phyloP scores from a whole-genome alignment of 2,888 invertebrate genomes.

The Ennomos fuscantarius region DNA sequence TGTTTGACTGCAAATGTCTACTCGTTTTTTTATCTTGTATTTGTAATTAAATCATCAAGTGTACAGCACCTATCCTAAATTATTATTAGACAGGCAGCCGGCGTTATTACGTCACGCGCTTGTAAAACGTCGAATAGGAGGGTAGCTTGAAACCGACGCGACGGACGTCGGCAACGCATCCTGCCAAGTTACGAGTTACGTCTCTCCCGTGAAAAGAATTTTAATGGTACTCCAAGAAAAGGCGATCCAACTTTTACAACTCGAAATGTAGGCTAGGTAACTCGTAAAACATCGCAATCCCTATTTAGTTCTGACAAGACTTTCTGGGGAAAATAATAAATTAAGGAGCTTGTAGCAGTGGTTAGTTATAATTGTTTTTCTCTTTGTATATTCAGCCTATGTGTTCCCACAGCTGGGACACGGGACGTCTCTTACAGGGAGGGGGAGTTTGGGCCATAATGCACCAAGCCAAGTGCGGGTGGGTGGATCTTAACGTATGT shows the following conservation, averaged over 20 bases:
- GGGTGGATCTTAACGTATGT: too few species aligned
- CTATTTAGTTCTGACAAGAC: conserved; percentile 27
- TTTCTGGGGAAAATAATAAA: conserved; percentile 8
- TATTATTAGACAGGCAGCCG: conserved; percentile 40
- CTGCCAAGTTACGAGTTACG: conserved; percentile 50
- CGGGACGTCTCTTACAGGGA: too few species aligned
- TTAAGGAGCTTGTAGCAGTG: not conserved
- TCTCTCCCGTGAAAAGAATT: conserved; percentile 51
- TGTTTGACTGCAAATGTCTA: conserved; percentile 7
- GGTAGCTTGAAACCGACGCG: conserved; percentile 32
- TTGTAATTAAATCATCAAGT: conserved; percentile 37
- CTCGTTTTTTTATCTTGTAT: conserved; percentile 13
- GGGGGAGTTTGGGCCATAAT: too few species aligned
- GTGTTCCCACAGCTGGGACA: too few species aligned
- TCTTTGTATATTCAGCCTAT: too few species aligned
- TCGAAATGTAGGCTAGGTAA: conserved; percentile 18
- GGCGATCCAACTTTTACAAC: conserved; percentile 39
- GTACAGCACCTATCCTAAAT: conserved; percentile 43
- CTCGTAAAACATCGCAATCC: conserved; percentile 43
- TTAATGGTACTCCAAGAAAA: conserved; percentile 47
- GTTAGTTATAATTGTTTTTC: too few species aligned
- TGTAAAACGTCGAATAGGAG: conserved; percentile 41
- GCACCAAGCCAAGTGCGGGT: too few species aligned
- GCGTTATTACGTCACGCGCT: conserved; percentile 38
- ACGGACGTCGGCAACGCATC: conserved; percentile 23